A percentile compares a stretch with the other conserved stretches of the same genome.
Conservation (phyloP, 2,797 vertebrate species). For the Enteromius radiatus region DNA sequence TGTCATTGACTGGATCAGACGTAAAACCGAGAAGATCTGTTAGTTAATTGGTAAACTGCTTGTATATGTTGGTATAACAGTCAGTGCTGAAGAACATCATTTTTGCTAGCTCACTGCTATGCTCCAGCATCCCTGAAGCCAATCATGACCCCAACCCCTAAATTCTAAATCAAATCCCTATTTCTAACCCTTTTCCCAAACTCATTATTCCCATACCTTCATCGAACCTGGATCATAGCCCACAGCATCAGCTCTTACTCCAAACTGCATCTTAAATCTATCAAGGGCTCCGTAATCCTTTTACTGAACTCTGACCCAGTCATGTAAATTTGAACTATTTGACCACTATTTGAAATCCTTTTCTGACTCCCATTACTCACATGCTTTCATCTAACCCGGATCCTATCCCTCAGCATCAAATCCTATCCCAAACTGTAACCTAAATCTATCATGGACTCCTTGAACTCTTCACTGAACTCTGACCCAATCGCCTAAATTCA, state of each 20-base stretch:
- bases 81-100: neutral
- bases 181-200: neutral
- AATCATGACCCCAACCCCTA: neutral
- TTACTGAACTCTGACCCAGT: neutral
- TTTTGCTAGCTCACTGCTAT: neutral
- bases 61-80: neutral
- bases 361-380: neutral
- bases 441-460: neutral
- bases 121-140: neutral
- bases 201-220: neutral
- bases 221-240: neutral
- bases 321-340: neutral
- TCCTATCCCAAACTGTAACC: neutral
- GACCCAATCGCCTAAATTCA: neutral
- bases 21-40: neutral
- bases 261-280: neutral
- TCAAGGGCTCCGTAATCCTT: neutral
- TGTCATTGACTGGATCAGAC: conserved; percentile 20
- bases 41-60: conserved; percentile 15
- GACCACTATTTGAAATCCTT: neutral
- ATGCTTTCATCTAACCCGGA: neutral
- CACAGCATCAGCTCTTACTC: neutral
- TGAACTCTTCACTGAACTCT: neutral
- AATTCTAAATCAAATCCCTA: neutral
- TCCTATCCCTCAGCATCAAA: neutral